Evolutionary conservation across 2,888 invertebrate species (phyloP).

Genomic region (Tridacna crocea): DNA sequence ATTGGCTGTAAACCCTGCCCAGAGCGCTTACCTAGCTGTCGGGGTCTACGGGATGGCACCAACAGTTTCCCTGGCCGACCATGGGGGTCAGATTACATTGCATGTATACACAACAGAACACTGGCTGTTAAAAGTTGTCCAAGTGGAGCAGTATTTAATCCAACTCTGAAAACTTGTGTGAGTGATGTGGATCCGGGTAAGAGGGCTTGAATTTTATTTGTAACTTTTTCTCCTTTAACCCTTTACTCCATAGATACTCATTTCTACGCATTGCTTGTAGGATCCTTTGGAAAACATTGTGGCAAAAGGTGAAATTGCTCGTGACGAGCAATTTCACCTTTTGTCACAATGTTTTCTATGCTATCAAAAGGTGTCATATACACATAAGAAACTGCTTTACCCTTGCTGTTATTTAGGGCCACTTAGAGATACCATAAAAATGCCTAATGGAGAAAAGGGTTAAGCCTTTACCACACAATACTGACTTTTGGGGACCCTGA

Average conservation of each 20-base stretch:
- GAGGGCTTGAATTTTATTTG: slow-evolving; percentile 4
- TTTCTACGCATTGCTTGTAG: no score
- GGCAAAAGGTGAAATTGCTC: no score
- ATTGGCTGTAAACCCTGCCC: slow-evolving; percentile 64
- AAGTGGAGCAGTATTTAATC: slow-evolving; percentile 63
- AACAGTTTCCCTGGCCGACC: slow-evolving; percentile 41
- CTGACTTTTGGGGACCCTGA: no score
- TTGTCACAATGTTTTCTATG: no score
- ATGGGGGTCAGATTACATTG: slow-evolving; percentile 45
- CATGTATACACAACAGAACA: slow-evolving; percentile 60
- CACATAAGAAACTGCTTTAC: no score
- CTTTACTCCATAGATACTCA: neutral
- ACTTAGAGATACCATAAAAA: no score
- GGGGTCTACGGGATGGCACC: slow-evolving; percentile 56
- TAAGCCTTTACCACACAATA: no score
- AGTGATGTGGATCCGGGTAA: slow-evolving; percentile 45
- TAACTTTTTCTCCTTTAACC: neutral
- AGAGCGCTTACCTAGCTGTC: slow-evolving; percentile 62
- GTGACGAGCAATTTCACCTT: no score
- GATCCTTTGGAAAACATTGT: no score
- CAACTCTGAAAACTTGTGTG: slow-evolving; percentile 58
- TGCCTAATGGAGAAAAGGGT: no score
- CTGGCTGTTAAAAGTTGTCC: slow-evolving; percentile 55
- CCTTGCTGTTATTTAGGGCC: no score
- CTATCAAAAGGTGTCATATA: no score